These are phyloP conservation scores for Melanchra persicariae DNA, from an alignment of 2,888 invertebrate genomes.

Conservation along the genomic window DNA sequence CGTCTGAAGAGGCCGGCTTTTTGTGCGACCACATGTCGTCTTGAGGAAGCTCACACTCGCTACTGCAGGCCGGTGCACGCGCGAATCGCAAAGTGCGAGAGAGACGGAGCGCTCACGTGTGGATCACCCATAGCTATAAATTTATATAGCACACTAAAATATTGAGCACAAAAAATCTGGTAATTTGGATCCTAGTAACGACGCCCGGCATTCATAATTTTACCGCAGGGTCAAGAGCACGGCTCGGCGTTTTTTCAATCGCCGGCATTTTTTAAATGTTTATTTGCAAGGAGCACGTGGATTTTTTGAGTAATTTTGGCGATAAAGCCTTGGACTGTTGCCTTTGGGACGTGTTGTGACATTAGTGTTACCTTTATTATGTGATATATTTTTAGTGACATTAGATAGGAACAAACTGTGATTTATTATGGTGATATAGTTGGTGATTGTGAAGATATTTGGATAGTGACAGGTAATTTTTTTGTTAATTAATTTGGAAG, in stretches of 20 bases:
- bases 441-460: conserved; percentile 85
- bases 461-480: conserved; percentile 85
- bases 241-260: conserved; percentile 83
- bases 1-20: conserved; percentile 81
- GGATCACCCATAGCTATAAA: conserved; percentile 84
- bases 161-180: conserved; percentile 89
- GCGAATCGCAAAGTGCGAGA: conserved; percentile 83
- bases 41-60: conserved; percentile 74
- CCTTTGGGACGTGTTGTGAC: conserved; percentile 91
- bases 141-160: conserved; percentile 89
- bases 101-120: conserved; percentile 86
- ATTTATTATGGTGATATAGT: conserved; percentile 89
- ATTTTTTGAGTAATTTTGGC: conserved; percentile 88
- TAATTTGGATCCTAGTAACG: conserved; percentile 90
- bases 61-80: conserved; percentile 85
- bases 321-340: conserved; percentile 86
- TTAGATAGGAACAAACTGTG: conserved; percentile 90
- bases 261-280: conserved; percentile 87
- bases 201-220: conserved; percentile 89
- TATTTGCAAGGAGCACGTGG: conserved; percentile 86
- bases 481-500: conserved; percentile 77
- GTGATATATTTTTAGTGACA: conserved; percentile 90
- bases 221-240: conserved; percentile 89
- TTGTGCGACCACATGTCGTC: conserved; percentile 85
- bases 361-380: conserved; percentile 89